These are phyloP conservation scores for Chloropsis hardwickii DNA, from an alignment of 2,113 vertebrate genomes.

Conservation along the genomic window DNA sequence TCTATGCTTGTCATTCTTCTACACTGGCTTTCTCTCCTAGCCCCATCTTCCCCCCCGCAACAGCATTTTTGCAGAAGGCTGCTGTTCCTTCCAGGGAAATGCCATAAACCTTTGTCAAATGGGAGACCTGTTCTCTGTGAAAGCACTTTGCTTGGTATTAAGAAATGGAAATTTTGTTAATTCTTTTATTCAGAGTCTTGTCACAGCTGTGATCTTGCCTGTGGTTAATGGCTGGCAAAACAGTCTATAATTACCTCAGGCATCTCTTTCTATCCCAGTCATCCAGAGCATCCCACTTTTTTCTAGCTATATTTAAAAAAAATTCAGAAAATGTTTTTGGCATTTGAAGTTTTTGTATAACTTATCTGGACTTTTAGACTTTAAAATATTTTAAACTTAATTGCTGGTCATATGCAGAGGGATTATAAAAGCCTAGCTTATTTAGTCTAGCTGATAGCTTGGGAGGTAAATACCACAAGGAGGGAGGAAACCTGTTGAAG, in stretches of 20 bases:
- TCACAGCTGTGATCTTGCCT: slow-evolving; percentile 39
- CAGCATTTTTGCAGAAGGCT: not conserved
- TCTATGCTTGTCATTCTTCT: not conserved
- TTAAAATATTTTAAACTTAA: not conserved
- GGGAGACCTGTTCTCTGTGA: not conserved
- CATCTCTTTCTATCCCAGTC: not conserved
- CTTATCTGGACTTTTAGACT: not conserved
- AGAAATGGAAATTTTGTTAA: slow-evolving; percentile 19
- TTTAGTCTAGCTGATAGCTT: slow-evolving; percentile 47
- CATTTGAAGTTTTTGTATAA: not conserved
- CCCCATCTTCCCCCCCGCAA: too few relatives aligned
- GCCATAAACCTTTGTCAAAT: not conserved
- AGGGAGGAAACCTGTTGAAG: slow-evolving; percentile 47
- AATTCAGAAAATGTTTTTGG: not conserved
- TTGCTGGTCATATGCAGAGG: not conserved
- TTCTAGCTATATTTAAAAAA: not conserved
- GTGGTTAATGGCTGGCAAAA: slow-evolving; percentile 8
- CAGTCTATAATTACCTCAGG: slow-evolving; percentile 22
- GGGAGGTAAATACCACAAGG: not conserved
- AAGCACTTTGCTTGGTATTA: not conserved
- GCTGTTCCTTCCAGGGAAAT: not conserved
- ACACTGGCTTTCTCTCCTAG: not conserved
- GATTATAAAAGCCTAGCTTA: not conserved
- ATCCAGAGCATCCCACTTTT: not conserved
- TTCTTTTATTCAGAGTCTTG: slow-evolving; percentile 10